Percentiles rank a stretch among this genome's conserved stretches.
phyloP scores from a whole-genome alignment of 2,797 vertebrate genomes.

The Paedocypris micromegethes region DNA sequence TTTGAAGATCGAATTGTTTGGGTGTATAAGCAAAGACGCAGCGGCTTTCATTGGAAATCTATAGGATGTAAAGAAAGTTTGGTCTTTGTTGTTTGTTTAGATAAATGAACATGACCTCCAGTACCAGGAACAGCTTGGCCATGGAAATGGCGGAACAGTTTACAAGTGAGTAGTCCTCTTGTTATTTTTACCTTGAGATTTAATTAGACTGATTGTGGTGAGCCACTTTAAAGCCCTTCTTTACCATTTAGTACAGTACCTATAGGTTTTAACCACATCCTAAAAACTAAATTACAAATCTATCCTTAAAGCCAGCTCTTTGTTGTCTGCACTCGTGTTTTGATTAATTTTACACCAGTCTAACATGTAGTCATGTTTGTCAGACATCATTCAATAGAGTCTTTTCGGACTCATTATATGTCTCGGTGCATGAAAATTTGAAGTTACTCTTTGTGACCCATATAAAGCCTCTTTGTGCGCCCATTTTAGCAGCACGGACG shows the following conservation, averaged over 20 bases:
- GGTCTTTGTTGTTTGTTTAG: slow-evolving; percentile 63
- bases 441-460: slow-evolving; percentile 49
- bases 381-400: slow-evolving; percentile 15
- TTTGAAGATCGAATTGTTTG: neutral
- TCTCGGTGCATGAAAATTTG: slow-evolving; percentile 9
- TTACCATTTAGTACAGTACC: slow-evolving; percentile 17
- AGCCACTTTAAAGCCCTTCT: slow-evolving; percentile 30
- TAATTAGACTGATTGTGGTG: slow-evolving; percentile 36
- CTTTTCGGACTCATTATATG: slow-evolving; percentile 10
- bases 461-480: slow-evolving; percentile 57
- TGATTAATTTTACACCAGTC: slow-evolving; percentile 11
- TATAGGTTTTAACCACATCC: slow-evolving; percentile 4
- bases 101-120: slow-evolving; percentile 98
- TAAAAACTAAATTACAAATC: neutral
- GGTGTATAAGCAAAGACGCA: neutral
- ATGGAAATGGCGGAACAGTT: slow-evolving; percentile 95
- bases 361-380: slow-evolving; percentile 4
- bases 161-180: slow-evolving; percentile 84
- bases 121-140: slow-evolving; percentile 94
- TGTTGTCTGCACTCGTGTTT: slow-evolving; percentile 3
- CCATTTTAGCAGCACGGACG: slow-evolving; percentile 60
- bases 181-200: slow-evolving; percentile 41
- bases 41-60: slow-evolving; percentile 1
- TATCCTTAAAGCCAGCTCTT: slow-evolving; percentile 4
- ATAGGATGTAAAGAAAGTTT: slow-evolving; percentile 11